Evolutionary conservation across 2,113 vertebrate genomes (phyloP), one percentile per base, ranked within the genome.

Genomic region (Paradisaea rubra): DNA sequence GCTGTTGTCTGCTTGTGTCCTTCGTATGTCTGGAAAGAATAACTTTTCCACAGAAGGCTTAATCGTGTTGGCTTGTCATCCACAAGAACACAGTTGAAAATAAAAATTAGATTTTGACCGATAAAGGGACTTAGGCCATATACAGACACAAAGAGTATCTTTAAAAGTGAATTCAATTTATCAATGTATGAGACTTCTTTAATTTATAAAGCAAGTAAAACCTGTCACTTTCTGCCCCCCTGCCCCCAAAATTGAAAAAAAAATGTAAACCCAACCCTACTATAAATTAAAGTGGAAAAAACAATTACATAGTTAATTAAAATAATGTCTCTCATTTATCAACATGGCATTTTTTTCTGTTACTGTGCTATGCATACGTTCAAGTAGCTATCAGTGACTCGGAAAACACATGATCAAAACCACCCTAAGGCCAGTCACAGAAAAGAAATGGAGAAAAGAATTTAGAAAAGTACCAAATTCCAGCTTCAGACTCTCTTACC

Each of bases 201-300:
- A 74, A 61, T 49, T 73, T 50, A 65, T 39, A 80, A 89, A 80
- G 4, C 8, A 83, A 57, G 12, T 28, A 81, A 71, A 84, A 68
- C 9, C 6, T 68, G 8, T 45, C 2, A 33, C 21, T 45, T 44
- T 52, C 20, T 18, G 2, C 4, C 10, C 6, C 5, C 1, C 0
- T 19, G 4, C 3, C 4, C 1, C 3, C 39, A 14, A 78, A 83
- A 33, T 1, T 41, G 2, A 13, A 70, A 94, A 94, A 94, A 72
- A 74, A 79, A 50, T 13, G 3, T 44, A 69, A 85, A 73, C 0
- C 4, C 4, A 54, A 25, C 5, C 16, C 8, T 39, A 35, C 4
- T 33, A 39, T 61, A 77, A 78, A 81, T 65, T 85, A 41, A 80
- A 77, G 14, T 33, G 15, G 59, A 61, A 87, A 91, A 60, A 57